These are phyloP conservation scores for Plebejus anna DNA, from an alignment of 2,888 invertebrate genomes.

Conservation along the genomic window DNA sequence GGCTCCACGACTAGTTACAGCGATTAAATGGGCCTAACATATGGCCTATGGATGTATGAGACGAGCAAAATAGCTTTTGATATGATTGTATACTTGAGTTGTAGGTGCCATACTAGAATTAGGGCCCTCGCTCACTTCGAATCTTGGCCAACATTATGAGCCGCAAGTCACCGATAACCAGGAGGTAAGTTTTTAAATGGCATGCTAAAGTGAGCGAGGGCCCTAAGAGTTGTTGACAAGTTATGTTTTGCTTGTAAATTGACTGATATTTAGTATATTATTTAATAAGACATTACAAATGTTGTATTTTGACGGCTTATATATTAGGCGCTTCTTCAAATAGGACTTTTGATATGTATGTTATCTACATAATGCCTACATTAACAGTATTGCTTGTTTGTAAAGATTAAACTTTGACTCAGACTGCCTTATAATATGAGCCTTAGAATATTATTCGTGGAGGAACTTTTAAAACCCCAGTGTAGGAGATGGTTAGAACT, in stretches of 20 bases:
- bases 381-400: no score
- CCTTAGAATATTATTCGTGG: no score
- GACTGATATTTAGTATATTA: background rate
- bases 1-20: conserved; percentile 56
- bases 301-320: background rate
- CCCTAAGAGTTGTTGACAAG: background rate
- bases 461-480: no score
- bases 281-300: background rate
- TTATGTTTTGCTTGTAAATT: background rate
- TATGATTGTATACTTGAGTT: background rate
- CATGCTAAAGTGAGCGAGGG: background rate
- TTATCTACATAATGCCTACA: no score
- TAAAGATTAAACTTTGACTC: no score
- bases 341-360: no score
- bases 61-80: no score
- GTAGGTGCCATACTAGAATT: background rate
- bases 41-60: background rate
- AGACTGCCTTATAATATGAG: no score
- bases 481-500: no score
- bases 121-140: background rate
- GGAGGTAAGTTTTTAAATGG: no score
- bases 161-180: no score
- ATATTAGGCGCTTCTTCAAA: background rate
- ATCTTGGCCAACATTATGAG: no score
- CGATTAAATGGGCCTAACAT: background rate